Evolutionary conservation across 2,797 vertebrate species (phyloP).

Genomic region (Varecia variegata): DNA sequence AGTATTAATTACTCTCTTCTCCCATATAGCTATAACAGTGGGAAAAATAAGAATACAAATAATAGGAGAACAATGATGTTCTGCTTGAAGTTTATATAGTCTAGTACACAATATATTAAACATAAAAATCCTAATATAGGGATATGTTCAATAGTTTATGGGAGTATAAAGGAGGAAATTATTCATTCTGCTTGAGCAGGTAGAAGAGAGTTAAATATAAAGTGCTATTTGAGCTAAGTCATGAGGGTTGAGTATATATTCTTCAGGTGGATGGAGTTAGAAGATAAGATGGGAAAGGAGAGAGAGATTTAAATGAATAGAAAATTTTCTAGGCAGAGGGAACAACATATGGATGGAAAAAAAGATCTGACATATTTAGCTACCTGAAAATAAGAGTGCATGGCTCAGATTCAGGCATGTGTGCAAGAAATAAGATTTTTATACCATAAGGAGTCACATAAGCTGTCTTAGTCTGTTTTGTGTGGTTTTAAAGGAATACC

Average conservation of each 20-base stretch:
- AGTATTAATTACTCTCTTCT: not conserved
- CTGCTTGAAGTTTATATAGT: not conserved
- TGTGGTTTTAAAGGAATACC: not conserved
- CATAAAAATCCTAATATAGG: not conserved
- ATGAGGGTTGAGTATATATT: not conserved
- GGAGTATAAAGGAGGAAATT: not conserved
- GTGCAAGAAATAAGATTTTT: not conserved
- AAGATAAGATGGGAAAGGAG: not conserved
- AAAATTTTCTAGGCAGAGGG: not conserved
- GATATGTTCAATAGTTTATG: not conserved
- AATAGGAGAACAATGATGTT: not conserved
- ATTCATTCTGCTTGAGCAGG: not conserved
- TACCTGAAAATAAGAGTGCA: constrained; percentile 42
- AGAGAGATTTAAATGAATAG: not conserved
- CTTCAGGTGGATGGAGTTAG: not conserved
- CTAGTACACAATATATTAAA: not conserved
- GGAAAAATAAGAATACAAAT: not conserved
- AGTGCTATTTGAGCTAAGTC: not conserved
- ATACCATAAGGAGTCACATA: not conserved
- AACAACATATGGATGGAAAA: constrained; percentile 12
- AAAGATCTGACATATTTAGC: not conserved
- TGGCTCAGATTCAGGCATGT: not conserved
- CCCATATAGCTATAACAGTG: not conserved
- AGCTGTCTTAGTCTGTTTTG: not conserved
- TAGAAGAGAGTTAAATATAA: not conserved